Evolutionary conservation across 2,888 invertebrate genomes (phyloP), one percentile per base, ranked within the genome.

Genomic region (Drepanosiphum platanoidis): DNA sequence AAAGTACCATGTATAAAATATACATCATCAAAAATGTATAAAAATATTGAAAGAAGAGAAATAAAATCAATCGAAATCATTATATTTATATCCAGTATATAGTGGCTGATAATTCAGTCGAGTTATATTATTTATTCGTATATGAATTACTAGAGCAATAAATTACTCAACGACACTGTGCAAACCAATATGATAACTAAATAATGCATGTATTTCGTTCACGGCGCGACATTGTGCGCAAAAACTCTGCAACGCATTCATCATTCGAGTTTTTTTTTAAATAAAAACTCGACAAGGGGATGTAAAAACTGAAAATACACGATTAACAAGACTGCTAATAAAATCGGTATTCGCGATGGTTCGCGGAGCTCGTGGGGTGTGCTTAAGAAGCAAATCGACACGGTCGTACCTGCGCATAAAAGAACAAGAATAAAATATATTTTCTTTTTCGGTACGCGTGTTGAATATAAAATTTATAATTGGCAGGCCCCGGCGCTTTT

Each of bases 381-480:
- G 36, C 15, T n/a, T 36, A 58, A 0, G 52, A 52, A 52, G 2
- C 11, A n/a, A 32, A 52, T 22, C 30, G 13, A 64, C n/a, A 30
- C 30, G 3, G 27, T n/a, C 2, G 3, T 52, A 34, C 34, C 52
- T 52, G 5, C 5, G 52, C 0, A 34, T 13, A 74, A 75, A 13
- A 32, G 11, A 58, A 34, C 32, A 34, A 74, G 52, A 75, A 75
- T 34, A 75, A 75, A 75, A 75, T 34, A 75, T 52, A 52, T 52
- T 32, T n/a, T 75, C 32, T 75, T 34, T n/a, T n/a, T 74, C 46
- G 8, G 61, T 39, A 78, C 30, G 64, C 13, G 30, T 42, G 39
- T 32, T 64, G 64, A 64, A 64, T 78, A 32, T 78, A 42, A 66
- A 27, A 42, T 64, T 30, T 66, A 42, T 64, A 78, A 78, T 78